Conservation (phyloP, 2,888 invertebrate species). For the Ophion slaviceki region DNA sequence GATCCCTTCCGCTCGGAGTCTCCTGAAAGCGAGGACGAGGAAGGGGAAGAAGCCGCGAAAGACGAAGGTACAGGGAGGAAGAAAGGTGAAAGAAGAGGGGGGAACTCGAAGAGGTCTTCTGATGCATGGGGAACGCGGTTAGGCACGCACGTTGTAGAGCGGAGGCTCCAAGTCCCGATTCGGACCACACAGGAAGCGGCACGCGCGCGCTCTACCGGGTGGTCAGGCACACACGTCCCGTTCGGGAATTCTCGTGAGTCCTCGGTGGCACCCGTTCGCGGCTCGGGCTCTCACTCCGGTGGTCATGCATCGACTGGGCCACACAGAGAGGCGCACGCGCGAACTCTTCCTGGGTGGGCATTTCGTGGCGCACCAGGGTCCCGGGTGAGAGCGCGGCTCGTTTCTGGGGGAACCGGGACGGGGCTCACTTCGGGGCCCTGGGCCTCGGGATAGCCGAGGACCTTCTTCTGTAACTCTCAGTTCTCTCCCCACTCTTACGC, state of each 20-base stretch:
- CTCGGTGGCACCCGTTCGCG: constrained; percentile 75
- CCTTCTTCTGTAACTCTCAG: constrained; percentile 4
- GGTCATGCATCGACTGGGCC: constrained; percentile 76
- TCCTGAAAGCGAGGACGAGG: constrained; percentile 13
- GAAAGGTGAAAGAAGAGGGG: constrained; percentile 51
- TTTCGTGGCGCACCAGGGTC: constrained; percentile 72
- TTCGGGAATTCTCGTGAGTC: constrained; percentile 77
- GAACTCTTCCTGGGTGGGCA: constrained; percentile 83
- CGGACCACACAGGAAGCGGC: constrained; percentile 91
- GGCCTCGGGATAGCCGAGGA: constrained; percentile 10
- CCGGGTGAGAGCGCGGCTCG: constrained; percentile 30
- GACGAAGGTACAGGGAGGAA: constrained; percentile 39
- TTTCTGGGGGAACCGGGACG: constrained; percentile 27
- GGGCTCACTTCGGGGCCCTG: constrained; percentile 21
- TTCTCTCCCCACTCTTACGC: background rate
- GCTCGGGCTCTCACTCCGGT: constrained; percentile 76
- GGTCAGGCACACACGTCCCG: constrained; percentile 81
- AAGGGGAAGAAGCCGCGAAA: constrained; percentile 12
- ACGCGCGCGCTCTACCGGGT: constrained; percentile 88
- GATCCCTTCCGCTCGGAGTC: background rate
- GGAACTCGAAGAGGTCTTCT: constrained; percentile 33
- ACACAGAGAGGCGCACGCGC: constrained; percentile 83
- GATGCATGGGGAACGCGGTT: constrained; percentile 62
- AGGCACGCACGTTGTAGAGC: constrained; percentile 68
- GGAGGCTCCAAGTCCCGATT: constrained; percentile 65